Evolutionary conservation across 2,797 vertebrate species (phyloP), one percentile per base, ranked within the genome.

Genomic region (Enteromius trimaculatus): DNA sequence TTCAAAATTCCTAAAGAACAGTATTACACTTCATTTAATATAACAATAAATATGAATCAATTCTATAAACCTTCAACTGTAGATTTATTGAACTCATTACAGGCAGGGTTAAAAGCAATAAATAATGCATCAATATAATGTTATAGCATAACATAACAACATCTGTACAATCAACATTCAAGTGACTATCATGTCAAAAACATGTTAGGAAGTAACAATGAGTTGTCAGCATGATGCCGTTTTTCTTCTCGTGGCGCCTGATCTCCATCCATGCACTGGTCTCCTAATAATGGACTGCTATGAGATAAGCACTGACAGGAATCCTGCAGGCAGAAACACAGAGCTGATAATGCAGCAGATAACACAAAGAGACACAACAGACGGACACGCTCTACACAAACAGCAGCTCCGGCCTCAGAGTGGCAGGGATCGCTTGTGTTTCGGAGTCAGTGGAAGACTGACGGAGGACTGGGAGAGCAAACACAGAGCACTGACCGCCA

Each of bases 331-430:
- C 23, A 74, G 6, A 19, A 72, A 62, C 69, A 34, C 26, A 29
- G 14, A 47, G 69, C 14, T 13, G 58, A 70, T 81, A 74, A 81
- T 51, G 49, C 55, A 75, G 23, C 49, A 58, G 72, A 77, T 68
- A 68, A 68, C 72, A 66, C 79, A 79, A 37, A 79, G 76, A 49
- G 47, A 53, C 77, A 78, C 29, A 49, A 39, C 47, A 79, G 19
- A 26, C 2, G 39, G 42, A 79, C 23, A 47, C 42, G 66, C 16
- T 1, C 51, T 49, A 14, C 31, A 68, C 66, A 76, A 68, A 75
- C 47, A 3, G 0, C 29, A 65, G 44, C 51, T 42, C 55, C 2
- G 1, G 60, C 58, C 60, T 49, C 31, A 76, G 29, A 4, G 7
- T 34, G 0, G 21, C 19, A 65, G 39, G 6, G 11, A 62, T 17